Percentiles rank a stretch among this genome's conserved stretches.
phyloP scores from a whole-genome alignment of 2,113 vertebrate species.

The Neodontobutis hainanensis region DNA sequence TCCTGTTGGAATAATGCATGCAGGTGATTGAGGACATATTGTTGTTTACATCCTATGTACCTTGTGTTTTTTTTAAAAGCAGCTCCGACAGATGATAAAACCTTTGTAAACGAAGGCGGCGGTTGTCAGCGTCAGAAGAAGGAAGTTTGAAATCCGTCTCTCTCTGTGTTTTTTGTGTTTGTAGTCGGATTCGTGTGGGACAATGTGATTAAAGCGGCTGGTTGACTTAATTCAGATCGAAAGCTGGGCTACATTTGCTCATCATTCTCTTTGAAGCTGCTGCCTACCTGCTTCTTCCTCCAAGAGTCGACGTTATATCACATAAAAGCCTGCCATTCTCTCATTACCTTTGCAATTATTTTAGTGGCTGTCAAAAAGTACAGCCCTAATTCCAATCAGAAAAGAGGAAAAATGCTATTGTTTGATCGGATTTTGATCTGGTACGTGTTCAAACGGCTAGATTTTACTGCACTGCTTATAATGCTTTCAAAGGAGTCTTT shows the following conservation, averaged over 20 bases:
- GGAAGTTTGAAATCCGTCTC: constrained; percentile 38
- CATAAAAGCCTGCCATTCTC: constrained; percentile 39
- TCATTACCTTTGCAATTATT: constrained; percentile 76
- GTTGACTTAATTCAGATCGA: constrained; percentile 68
- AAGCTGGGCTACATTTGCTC: constrained; percentile 67
- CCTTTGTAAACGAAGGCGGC: constrained; percentile 15
- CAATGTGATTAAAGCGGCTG: constrained; percentile 73
- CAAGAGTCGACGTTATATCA: constrained; percentile 6
- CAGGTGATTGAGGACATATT: too few species aligned
- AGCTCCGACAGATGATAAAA: too few species aligned
- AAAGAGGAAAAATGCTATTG: constrained; percentile 65
- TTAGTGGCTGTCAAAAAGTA: constrained; percentile 70
- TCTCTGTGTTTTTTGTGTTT: constrained; percentile 38
- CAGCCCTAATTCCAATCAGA: constrained; percentile 69
- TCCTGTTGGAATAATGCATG: too few species aligned
- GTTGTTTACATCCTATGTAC: too few species aligned
- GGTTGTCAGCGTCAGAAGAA: constrained; percentile 24
- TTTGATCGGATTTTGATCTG: constrained; percentile 74
- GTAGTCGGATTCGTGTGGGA: constrained; percentile 69
- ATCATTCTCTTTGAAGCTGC: constrained; percentile 72
- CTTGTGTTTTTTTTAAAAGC: too few species aligned
- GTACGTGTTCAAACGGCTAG: constrained; percentile 58
- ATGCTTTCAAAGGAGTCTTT: constrained; percentile 73
- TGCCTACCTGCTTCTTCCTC: not conserved
- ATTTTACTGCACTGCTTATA: constrained; percentile 46